Base-by-base conservation (phyloP, 2,113 vertebrate genomes). In the Calypte anna region DNA sequence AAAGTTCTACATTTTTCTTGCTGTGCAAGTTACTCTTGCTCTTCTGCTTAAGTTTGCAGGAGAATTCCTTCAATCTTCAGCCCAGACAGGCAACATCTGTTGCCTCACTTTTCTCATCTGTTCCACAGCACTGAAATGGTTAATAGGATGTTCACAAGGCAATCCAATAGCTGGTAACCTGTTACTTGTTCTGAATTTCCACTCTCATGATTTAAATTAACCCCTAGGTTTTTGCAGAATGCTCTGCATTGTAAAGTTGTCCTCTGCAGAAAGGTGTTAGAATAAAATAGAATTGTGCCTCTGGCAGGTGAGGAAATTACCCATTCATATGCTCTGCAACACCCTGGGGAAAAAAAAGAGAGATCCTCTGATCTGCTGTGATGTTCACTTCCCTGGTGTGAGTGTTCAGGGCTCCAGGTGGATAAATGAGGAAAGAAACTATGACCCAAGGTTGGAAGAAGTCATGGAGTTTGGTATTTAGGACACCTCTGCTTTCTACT, bases 1-100 rank as follows among this genome's bases (percentile, higher is more conserved):
- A 15, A 87, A 93, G 21, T 48, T 93, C 38, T 82, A 43, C 9
- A 0, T 76, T 88, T 77, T 86, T 93, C 51, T 86, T 88, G 43
- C 25, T 0, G 0, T 55, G 12, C 0, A 1, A 2, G 1, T 84
- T 85, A 18, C 19, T 90, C 24, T 33, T 44, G 21, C 14, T 63
- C 67, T 85, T 82, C 24, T 7, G 9, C 51, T 76, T 85, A 30
- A 44, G 51, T 57, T 53, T 75, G 30, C 21, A 40, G 21, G 22
- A 62, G 38, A 72, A 59, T 88, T 94, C 59, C 19, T 91, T 90
- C 48, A 48, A 23, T 48, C 55, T 92, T 81, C 38, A 67, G 43
- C 55, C 25, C 33, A 59, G 46, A 62, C 1, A 12, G 61, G 38
- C 55, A 80, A 31, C 33, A 50, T 62, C 25, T 80, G 44, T 55